Base-by-base conservation (phyloP, 2,888 invertebrate species). In the Laspeyria flexula region DNA sequence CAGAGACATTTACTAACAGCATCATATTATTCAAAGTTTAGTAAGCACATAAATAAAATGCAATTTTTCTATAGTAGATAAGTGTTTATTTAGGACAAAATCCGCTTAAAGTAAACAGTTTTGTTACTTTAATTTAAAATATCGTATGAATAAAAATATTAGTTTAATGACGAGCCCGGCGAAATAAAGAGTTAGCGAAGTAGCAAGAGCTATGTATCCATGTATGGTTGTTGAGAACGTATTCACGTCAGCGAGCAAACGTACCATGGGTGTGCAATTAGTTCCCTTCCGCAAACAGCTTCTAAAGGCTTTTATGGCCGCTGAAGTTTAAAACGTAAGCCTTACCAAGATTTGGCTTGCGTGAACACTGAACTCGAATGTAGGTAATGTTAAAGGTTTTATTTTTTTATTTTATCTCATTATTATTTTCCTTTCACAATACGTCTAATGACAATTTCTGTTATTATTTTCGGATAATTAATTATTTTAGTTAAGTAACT, bases 201-300 rank as follows among this genome's bases (percentile, higher is more conserved):
- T 50, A 59, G 46, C 51, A 52, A 34, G 45, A 56, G 34, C 29
- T 30, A 4, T 5, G 12, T 47, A 57, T 5, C 5, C 47, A 57
- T 46, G 60, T 61, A 63, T 60, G 68, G 61, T 75, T 73, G 71
- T 72, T 74, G 74, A 73, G 73, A 72, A 73, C 72, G 77, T 75
- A 78, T 81, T 78, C 85, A 83, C 81, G 66, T 79, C 80, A 81
- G 73, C 78, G 77, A 75, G 81, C 83, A 82, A 75, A 81, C 75
- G 79, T 71, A 74, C 73, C 72, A 75, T 79, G 82, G 78, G 77
- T 75, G 77, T 77, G 86, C 85, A 87, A 87, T 88, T 86, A 88
- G 82, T 80, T 79, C 78, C 79, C 81, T 83, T 77, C 72, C 73
- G 71, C 69, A 75, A 75, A 72, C 73, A 74, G 73, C 70, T 64